A percentile compares a stretch with the other conserved stretches of the same genome.
These are phyloP conservation scores for Dichetophora obliterata DNA, from an alignment of 2,888 invertebrate genomes.

Conservation along the genomic window DNA sequence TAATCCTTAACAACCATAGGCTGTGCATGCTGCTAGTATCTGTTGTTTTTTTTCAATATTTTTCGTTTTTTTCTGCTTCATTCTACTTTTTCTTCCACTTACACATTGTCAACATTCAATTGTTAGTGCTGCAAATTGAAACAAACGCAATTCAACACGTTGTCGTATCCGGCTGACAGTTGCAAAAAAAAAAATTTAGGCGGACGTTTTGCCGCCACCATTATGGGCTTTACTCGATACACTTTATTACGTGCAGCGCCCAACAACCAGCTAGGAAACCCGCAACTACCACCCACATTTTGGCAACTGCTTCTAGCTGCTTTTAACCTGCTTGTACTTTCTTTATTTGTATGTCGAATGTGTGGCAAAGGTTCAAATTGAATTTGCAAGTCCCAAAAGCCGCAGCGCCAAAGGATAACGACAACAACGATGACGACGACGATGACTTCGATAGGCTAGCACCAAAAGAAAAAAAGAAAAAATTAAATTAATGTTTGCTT, in stretches of 20 bases:
- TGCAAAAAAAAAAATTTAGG: neutral
- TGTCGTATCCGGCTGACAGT: neutral
- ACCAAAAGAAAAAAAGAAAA: neutral
- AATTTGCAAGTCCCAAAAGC: slow-evolving; percentile 23
- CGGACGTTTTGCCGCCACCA: slow-evolving; percentile 25
- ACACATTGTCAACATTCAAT: too few species aligned
- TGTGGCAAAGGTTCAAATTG: slow-evolving; percentile 30
- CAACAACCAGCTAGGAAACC: too few species aligned
- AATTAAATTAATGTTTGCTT: slow-evolving; percentile 39
- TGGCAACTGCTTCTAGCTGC: neutral
- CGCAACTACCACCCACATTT: too few species aligned
- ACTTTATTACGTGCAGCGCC: neutral
- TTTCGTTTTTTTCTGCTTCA: too few species aligned
- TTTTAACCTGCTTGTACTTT: neutral
- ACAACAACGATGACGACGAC: neutral
- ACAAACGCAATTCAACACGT: too few species aligned
- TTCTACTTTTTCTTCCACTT: too few species aligned
- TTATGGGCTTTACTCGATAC: slow-evolving; percentile 16
- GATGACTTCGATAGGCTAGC: neutral
- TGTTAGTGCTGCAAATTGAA: too few species aligned
- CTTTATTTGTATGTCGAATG: slow-evolving; percentile 15
- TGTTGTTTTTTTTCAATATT: too few species aligned
- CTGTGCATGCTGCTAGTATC: too few species aligned
- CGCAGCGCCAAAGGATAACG: slow-evolving; percentile 14
- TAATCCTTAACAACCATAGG: too few species aligned